These are phyloP conservation scores for Tiaroga cobitis DNA, from an alignment of 2,797 vertebrate species.

Conservation along the genomic window DNA sequence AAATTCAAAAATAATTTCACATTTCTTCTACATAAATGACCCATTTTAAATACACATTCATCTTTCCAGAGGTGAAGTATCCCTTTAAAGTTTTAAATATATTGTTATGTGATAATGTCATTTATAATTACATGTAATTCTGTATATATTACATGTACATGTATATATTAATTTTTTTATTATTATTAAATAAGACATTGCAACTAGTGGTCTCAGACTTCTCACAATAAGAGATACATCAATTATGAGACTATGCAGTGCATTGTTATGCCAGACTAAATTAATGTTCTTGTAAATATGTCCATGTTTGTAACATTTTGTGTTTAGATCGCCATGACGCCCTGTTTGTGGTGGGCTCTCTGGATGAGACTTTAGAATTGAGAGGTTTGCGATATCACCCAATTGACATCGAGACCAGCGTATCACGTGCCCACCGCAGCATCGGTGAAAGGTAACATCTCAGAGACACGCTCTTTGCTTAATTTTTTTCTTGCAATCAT, in stretches of 20 bases:
- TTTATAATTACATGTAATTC: too few species aligned
- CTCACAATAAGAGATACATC: background rate
- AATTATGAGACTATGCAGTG: background rate
- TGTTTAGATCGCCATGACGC: conserved; percentile 95
- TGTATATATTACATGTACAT: too few species aligned
- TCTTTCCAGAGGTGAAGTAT: too few species aligned
- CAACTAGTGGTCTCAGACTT: background rate
- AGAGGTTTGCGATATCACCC: conserved; percentile 96
- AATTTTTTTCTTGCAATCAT: background rate
- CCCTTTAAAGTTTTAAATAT: too few species aligned
- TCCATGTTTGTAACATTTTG: background rate
- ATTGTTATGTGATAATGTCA: background rate
- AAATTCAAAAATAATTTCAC: too few species aligned
- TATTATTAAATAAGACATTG: background rate
- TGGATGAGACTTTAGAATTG: conserved; percentile 96
- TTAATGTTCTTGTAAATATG: background rate
- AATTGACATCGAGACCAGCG: conserved; percentile 94
- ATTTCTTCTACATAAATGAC: too few species aligned
- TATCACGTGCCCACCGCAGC: conserved; percentile 93
- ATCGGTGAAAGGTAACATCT: conserved; percentile 92
- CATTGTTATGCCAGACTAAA: background rate
- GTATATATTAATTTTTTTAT: too few species aligned
- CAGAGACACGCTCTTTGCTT: background rate
- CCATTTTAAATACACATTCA: too few species aligned
- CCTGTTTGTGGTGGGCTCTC: conserved; percentile 92